A percentile compares a stretch with the other conserved stretches of the same genome.
Conservation (phyloP, 2,797 vertebrate genomes). For the Ptychobarbus kaznakovi region DNA sequence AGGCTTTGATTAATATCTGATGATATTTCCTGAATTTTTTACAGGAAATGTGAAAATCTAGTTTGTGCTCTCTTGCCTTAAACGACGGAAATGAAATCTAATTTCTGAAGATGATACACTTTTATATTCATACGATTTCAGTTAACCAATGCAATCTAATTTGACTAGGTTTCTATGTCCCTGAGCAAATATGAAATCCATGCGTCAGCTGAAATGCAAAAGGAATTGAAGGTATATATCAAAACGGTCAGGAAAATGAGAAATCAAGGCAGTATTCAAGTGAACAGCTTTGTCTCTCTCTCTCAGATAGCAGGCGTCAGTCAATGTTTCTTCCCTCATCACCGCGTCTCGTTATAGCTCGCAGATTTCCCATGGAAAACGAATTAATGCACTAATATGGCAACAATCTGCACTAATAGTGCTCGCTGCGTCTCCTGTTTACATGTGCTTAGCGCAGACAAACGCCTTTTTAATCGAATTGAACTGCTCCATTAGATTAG, state of each 20-base stretch:
- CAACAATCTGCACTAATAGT: conserved; percentile 60
- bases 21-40: conserved; percentile 9
- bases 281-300: not conserved
- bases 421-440: conserved; percentile 60
- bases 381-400: conserved; percentile 62
- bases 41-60: conserved; percentile 12
- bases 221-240: not conserved
- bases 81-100: not conserved
- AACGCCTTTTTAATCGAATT: conserved; percentile 59
- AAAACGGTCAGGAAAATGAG: not conserved
- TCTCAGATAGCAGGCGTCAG: conserved; percentile 46
- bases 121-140: not conserved
- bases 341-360: conserved; percentile 44
- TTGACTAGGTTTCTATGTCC: not conserved
- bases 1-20: conserved; percentile 29
- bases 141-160: not conserved
- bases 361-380: conserved; percentile 60
- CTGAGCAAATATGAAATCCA: not conserved
- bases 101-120: conserved; percentile 1
- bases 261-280: not conserved
- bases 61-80: not conserved
- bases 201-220: not conserved
- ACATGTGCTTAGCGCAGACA: conserved; percentile 54
- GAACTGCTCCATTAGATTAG: conserved; percentile 26
- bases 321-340: conserved; percentile 47